A percentile compares a stretch with the other conserved stretches of the same genome.
phyloP scores from a whole-genome alignment of 2,888 invertebrate species.

The Cephalotes varians region DNA sequence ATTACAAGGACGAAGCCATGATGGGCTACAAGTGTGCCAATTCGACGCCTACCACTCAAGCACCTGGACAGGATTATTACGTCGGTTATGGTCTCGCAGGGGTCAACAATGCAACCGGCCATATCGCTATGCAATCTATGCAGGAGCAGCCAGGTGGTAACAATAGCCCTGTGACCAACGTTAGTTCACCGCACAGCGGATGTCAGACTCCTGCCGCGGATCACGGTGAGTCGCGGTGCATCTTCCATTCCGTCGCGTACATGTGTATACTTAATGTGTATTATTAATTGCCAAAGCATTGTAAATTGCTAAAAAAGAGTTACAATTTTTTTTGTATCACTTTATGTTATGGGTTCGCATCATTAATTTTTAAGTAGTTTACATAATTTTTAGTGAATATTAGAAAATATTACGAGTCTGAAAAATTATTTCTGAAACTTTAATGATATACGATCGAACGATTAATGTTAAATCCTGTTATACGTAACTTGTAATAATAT shows the following conservation, averaged over 20 bases:
- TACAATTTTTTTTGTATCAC: background rate
- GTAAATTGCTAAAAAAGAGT: background rate
- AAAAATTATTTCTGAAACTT: background rate
- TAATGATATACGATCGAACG: background rate
- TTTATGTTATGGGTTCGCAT: background rate
- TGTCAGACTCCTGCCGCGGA: constrained; percentile 81
- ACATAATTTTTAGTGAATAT: background rate
- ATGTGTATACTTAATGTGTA: background rate
- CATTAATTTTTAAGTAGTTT: background rate
- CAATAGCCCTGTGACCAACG: constrained; percentile 76
- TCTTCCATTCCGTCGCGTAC: background rate
- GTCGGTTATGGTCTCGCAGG: constrained; percentile 78
- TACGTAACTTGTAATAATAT: background rate
- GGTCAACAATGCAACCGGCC: constrained; percentile 63
- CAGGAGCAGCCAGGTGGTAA: constrained; percentile 75
- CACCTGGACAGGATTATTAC: constrained; percentile 80
- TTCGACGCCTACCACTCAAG: constrained; percentile 63
- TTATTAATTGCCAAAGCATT: background rate
- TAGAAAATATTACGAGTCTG: background rate
- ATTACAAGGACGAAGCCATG: constrained; percentile 78
- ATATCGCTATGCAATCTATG: constrained; percentile 76
- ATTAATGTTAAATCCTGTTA: background rate
- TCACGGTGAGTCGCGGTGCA: constrained; percentile 77
- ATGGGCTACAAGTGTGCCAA: constrained; percentile 71
- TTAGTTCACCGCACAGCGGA: constrained; percentile 79